Evolutionary conservation across 2,797 vertebrate genomes (phyloP).

Genomic region (Periophthalmus magnuspinnatus): DNA sequence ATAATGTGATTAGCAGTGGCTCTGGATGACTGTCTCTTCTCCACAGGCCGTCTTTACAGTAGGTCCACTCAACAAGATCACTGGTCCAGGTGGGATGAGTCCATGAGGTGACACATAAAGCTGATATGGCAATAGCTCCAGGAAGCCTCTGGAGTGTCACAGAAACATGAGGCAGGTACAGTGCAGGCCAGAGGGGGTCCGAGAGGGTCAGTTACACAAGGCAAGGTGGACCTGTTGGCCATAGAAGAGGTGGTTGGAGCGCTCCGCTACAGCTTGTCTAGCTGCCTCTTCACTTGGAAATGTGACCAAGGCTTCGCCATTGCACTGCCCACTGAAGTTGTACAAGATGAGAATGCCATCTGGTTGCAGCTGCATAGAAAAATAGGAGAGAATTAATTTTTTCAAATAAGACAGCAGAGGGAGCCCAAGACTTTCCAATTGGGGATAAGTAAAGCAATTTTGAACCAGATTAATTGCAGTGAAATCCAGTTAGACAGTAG

Average conservation of each 20-base stretch:
- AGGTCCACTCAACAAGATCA: constrained; percentile 11
- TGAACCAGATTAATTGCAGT: constrained; percentile 11
- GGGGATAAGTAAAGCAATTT: background rate
- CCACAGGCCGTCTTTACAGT: constrained; percentile 27
- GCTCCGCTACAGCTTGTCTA: constrained; percentile 80
- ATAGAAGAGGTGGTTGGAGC: constrained; percentile 79
- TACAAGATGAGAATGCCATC: constrained; percentile 87
- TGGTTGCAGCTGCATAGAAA: constrained; percentile 80
- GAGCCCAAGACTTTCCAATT: constrained; percentile 23
- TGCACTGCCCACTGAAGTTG: constrained; percentile 88
- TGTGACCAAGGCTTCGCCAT: constrained; percentile 86
- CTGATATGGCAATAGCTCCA: constrained; percentile 27
- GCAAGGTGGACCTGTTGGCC: constrained; percentile 79
- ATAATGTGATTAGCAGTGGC: constrained; percentile 12
- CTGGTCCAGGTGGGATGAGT: background rate
- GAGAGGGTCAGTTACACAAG: constrained; percentile 71
- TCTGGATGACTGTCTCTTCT: constrained; percentile 19
- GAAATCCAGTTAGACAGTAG: constrained; percentile 34
- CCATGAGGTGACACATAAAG: constrained; percentile 10
- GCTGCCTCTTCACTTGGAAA: constrained; percentile 84
- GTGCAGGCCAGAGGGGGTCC: background rate
- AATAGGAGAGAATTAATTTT: background rate
- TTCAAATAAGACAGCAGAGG: constrained; percentile 50
- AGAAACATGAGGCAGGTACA: constrained; percentile 36
- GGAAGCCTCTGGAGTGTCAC: constrained; percentile 40